Percentiles rank a stretch among this genome's conserved stretches.
Conservation (phyloP, 1,140 invertebrate species). For the Nylanderia fulva region DNA sequence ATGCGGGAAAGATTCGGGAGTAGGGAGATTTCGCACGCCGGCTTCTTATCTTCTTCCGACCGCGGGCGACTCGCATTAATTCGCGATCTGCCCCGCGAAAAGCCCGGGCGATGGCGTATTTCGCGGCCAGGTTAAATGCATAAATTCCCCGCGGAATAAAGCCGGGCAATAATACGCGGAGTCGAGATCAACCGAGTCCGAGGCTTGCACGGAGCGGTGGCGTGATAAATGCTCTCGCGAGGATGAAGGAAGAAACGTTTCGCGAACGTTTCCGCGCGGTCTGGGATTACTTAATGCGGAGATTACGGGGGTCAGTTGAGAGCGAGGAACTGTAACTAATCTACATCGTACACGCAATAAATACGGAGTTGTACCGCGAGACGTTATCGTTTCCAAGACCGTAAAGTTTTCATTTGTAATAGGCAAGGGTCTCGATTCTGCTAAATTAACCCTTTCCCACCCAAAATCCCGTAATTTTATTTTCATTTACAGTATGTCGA, state of each 20-base stretch:
- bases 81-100: conserved; percentile 61
- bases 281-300: conserved; percentile 57
- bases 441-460: conserved; percentile 37
- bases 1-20: conserved; percentile 74
- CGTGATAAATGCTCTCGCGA: conserved; percentile 49
- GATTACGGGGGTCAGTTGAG: conserved; percentile 53
- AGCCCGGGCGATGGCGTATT: conserved; percentile 32
- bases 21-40: background rate
- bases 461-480: background rate
- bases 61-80: conserved; percentile 65
- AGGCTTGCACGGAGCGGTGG: background rate
- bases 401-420: conserved; percentile 42
- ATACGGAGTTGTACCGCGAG: conserved; percentile 35
- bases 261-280: conserved; percentile 45
- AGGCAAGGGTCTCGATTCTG: conserved; percentile 21
- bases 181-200: conserved; percentile 13
- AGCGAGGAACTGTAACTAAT: conserved; percentile 41
- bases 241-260: conserved; percentile 56
- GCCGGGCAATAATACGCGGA: conserved; percentile 47
- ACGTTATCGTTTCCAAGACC: conserved; percentile 37
- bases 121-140: conserved; percentile 43
- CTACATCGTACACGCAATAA: conserved; percentile 57
- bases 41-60: conserved; percentile 70
- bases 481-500: background rate
- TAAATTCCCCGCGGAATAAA: conserved; percentile 51